phyloP scores from a whole-genome alignment of 1,140 invertebrate genomes.

The Heliothis virescens region DNA sequence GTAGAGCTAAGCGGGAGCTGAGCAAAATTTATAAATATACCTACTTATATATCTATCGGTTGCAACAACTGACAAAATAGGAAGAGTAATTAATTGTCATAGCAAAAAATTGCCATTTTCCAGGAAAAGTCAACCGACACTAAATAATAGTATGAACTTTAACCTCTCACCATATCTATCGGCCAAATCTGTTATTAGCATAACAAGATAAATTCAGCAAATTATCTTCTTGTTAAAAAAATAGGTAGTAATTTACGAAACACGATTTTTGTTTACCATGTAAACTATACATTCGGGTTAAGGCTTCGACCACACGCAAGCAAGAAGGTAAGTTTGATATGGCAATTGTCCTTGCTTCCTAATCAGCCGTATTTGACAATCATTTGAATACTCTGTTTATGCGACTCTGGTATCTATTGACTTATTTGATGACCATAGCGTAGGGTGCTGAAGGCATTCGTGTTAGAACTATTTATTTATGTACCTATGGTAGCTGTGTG shows the following conservation, averaged over 20 bases:
- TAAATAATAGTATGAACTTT: too few relatives aligned
- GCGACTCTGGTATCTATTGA: background rate
- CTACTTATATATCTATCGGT: too few relatives aligned
- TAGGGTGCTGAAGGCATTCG: background rate
- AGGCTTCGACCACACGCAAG: conserved; percentile 34
- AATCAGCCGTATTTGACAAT: conserved; percentile 37
- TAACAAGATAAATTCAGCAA: conserved; percentile 1
- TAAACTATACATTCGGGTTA: conserved; percentile 40
- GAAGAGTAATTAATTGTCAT: too few relatives aligned
- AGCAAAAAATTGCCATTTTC: too few relatives aligned
- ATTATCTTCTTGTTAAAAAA: conserved; percentile 2
- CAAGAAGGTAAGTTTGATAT: background rate
- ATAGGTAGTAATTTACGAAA: conserved; percentile 32
- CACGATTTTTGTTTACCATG: conserved; percentile 33
- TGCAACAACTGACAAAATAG: too few relatives aligned
- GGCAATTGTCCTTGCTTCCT: conserved; percentile 37
- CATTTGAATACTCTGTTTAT: conserved; percentile 21
- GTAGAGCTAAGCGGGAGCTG: too few relatives aligned
- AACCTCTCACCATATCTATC: too few relatives aligned
- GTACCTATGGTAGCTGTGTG: background rate
- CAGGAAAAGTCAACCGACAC: too few relatives aligned
- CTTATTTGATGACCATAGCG: conserved; percentile 3
- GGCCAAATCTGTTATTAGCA: background rate
- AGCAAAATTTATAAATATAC: too few relatives aligned
- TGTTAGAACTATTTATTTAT: background rate